These are phyloP conservation scores for Spodoptera litura DNA, from an alignment of 1,140 invertebrate genomes.

Conservation along the genomic window DNA sequence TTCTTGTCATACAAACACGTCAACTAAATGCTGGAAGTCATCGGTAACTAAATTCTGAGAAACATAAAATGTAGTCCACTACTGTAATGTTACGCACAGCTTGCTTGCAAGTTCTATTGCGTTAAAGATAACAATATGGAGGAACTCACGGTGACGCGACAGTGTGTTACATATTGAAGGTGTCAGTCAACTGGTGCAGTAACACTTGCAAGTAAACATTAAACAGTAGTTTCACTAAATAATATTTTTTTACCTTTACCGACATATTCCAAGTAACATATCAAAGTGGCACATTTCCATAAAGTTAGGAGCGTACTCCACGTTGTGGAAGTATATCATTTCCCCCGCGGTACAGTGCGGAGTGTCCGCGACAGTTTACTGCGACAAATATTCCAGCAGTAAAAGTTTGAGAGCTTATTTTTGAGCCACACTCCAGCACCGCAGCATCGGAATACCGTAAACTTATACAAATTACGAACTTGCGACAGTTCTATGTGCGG, in stretches of 20 bases:
- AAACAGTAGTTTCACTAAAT: neutral
- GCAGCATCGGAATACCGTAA: neutral
- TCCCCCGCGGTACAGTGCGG: too few species aligned
- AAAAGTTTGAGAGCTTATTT: slow-evolving; percentile 18
- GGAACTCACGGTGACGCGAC: too few species aligned
- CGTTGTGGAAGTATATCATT: too few species aligned
- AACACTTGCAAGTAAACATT: neutral
- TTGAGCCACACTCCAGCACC: neutral
- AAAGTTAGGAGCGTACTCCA: neutral
- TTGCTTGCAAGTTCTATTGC: neutral
- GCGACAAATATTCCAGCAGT: neutral
- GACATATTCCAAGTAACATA: too few species aligned
- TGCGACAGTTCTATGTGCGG: slow-evolving; percentile 7
- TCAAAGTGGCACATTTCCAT: neutral
- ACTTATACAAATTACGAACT: slow-evolving; percentile 34
- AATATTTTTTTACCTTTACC: neutral
- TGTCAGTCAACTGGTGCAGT: neutral
- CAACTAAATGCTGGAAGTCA: neutral
- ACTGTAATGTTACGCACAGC: neutral
- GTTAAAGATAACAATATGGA: too few species aligned
- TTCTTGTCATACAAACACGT: neutral
- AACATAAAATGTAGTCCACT: too few species aligned
- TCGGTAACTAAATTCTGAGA: neutral
- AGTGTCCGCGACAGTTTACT: neutral
- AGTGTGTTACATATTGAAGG: neutral